These are phyloP conservation scores for Corythaeola cristata DNA, from an alignment of 2,113 vertebrate species.

Conservation along the genomic window DNA sequence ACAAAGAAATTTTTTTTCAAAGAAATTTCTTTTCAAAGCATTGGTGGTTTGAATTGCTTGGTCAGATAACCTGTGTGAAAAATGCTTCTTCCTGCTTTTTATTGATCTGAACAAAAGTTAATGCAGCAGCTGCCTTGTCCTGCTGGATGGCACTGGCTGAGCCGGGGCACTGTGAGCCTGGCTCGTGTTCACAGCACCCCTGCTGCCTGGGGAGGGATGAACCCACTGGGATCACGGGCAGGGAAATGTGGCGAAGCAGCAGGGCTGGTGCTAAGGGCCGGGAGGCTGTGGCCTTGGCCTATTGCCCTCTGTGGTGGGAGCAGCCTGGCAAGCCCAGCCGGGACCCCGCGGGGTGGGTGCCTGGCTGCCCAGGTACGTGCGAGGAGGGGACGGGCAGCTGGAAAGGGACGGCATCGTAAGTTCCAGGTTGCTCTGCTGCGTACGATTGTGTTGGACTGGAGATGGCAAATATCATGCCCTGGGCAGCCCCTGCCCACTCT, in stretches of 20 bases:
- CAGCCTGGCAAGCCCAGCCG: neutral
- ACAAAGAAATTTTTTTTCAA: too few species aligned
- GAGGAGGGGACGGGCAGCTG: neutral
- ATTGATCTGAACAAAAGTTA: neutral
- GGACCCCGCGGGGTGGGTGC: neutral
- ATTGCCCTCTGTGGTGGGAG: neutral
- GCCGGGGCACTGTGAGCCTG: neutral
- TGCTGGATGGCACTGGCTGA: neutral
- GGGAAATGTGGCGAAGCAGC: neutral
- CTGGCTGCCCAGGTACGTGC: neutral
- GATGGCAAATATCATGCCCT: neutral
- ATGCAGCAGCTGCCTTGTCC: neutral
- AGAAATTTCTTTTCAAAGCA: neutral
- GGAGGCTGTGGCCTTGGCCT: neutral
- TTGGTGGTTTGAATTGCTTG: neutral
- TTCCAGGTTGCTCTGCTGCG: neutral
- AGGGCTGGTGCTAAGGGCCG: neutral
- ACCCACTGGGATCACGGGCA: rapidly evolving
- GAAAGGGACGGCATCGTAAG: neutral
- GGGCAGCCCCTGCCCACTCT: neutral
- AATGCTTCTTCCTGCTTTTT: neutral
- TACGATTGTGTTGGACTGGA: neutral
- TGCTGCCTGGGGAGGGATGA: rapidly evolving
- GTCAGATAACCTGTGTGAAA: neutral
- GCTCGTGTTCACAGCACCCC: rapidly evolving